Conservation (phyloP, 2,113 vertebrate genomes). For the Galeopterus variegatus region DNA sequence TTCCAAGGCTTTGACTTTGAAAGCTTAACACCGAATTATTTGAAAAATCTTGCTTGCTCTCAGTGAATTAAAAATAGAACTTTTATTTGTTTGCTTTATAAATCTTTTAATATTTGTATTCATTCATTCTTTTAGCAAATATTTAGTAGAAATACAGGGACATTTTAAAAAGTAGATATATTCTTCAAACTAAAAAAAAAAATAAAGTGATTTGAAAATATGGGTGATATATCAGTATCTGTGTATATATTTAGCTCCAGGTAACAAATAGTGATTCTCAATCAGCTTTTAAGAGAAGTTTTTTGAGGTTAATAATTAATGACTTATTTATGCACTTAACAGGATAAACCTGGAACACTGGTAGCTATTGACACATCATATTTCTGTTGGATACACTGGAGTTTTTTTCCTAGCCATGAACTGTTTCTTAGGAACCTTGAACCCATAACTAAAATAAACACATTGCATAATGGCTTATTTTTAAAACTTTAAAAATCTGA, state of each 20-base stretch:
- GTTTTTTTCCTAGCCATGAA: neutral
- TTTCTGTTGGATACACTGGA: slow-evolving; percentile 39
- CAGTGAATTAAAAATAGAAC: slow-evolving; percentile 26
- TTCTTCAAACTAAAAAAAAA: slow-evolving; percentile 47
- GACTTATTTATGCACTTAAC: slow-evolving; percentile 31
- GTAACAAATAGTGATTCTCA: slow-evolving; percentile 63
- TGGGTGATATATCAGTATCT: neutral
- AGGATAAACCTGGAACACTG: slow-evolving; percentile 18
- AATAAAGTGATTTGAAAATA: neutral
- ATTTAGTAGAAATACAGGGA: slow-evolving; percentile 36
- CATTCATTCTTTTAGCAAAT: slow-evolving; percentile 51
- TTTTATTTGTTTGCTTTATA: neutral
- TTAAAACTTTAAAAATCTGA: slow-evolving; percentile 57
- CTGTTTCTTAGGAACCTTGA: slow-evolving; percentile 50
- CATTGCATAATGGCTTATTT: slow-evolving; percentile 38
- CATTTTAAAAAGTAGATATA: slow-evolving; percentile 55
- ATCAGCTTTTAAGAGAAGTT: slow-evolving; percentile 59
- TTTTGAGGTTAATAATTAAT: slow-evolving; percentile 64
- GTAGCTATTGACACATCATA: neutral
- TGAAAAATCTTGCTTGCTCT: slow-evolving; percentile 31
- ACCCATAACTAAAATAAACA: slow-evolving; percentile 49
- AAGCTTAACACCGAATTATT: neutral
- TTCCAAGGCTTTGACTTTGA: slow-evolving; percentile 72
- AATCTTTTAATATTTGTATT: slow-evolving; percentile 46
- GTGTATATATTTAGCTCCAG: slow-evolving; percentile 51